Percentiles rank a stretch among this genome's conserved stretches.
These are phyloP conservation scores for Pocillopora grandis DNA, from an alignment of 92 coral and sea anemone species.

Conservation along the genomic window DNA sequence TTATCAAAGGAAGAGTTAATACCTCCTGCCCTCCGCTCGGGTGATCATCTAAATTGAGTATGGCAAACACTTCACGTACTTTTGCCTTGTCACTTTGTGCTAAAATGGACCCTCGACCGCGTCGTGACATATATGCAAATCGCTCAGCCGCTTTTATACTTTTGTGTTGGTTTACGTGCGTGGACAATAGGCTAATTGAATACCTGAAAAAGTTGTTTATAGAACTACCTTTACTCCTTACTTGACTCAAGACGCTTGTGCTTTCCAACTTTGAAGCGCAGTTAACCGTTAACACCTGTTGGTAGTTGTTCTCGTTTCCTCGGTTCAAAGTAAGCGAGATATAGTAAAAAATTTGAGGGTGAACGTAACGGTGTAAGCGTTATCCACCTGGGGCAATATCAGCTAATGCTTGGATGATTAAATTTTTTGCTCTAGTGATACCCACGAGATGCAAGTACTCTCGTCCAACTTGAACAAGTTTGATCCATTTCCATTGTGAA, in stretches of 20 bases:
- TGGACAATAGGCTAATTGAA: slow-evolving; percentile 30
- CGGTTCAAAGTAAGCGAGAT: neutral
- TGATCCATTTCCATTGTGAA: no score
- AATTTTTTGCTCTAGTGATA: no score
- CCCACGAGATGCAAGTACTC: no score
- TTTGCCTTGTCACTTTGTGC: slow-evolving; percentile 3
- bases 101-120: slow-evolving; percentile 16
- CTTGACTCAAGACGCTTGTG: neutral
- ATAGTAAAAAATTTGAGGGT: neutral
- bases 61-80: neutral
- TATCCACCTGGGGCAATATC: no score
- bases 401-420: no score
- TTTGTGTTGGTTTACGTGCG: slow-evolving; percentile 15
- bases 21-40: neutral
- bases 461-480: no score
- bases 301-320: no score
- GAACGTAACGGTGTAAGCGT: no score
- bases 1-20: neutral
- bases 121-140: slow-evolving; percentile 38
- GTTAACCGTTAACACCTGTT: neutral
- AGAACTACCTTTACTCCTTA: neutral
- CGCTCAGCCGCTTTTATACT: neutral
- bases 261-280: neutral
- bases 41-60: neutral
- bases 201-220: neutral